These are phyloP conservation scores for Meganola albula DNA, from an alignment of 2,888 invertebrate species.

Conservation along the genomic window DNA sequence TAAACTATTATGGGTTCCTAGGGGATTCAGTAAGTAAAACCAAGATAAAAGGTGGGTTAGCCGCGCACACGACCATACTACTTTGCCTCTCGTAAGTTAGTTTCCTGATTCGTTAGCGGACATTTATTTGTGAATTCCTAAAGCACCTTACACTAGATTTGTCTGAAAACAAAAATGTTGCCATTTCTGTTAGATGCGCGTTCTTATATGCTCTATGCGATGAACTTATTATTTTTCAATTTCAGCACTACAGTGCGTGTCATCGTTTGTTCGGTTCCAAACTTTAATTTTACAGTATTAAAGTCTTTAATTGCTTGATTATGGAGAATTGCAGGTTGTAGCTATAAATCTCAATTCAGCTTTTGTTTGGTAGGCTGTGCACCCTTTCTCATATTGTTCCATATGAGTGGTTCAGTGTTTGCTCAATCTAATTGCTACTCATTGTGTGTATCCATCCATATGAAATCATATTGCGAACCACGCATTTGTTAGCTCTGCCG, in stretches of 20 bases:
- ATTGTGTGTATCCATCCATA: constrained; percentile 58
- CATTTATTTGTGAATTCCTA: too few species aligned
- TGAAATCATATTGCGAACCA: constrained; percentile 57
- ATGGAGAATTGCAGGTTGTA: constrained; percentile 24
- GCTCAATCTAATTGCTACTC: constrained; percentile 74
- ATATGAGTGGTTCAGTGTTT: constrained; percentile 64
- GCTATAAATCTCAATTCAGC: constrained; percentile 33
- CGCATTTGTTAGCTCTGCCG: constrained; percentile 33
- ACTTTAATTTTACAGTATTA: constrained; percentile 17
- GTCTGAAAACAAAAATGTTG: too few species aligned
- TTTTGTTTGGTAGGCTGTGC: constrained; percentile 57
- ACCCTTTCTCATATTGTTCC: constrained; percentile 71
- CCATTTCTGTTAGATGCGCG: too few species aligned
- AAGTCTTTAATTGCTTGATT: constrained; percentile 19
- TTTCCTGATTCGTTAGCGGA: too few species aligned
- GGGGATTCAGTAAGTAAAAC: too few species aligned
- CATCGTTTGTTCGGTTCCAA: constrained; percentile 19
- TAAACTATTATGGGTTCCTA: too few species aligned
- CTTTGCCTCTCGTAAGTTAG: too few species aligned
- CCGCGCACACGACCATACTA: too few species aligned
- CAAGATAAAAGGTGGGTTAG: too few species aligned
- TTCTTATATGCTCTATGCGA: too few species aligned
- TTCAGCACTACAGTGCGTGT: constrained; percentile 29
- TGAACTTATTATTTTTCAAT: constrained; percentile 38
- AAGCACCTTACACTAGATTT: too few species aligned